Percentiles rank a stretch among this genome's conserved stretches.
Conservation (phyloP, 2,888 invertebrate genomes). For the Biston betularia region DNA sequence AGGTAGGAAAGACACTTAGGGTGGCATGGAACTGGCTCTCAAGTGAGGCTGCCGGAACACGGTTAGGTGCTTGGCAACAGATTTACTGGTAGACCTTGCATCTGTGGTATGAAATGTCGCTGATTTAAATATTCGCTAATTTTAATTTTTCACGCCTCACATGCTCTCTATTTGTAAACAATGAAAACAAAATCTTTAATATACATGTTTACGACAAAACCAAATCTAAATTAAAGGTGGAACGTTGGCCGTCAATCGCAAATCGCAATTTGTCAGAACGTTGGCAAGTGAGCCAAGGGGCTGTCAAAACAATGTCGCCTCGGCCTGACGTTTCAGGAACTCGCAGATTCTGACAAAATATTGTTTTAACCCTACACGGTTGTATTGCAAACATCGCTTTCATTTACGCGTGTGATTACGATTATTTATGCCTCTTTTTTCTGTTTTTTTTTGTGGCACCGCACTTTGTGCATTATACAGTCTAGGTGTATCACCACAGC, state of each 20-base stretch:
- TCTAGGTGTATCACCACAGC: no score
- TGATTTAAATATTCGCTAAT: background rate
- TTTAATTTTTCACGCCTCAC: slow-evolving; percentile 18
- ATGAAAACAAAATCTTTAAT: slow-evolving; percentile 14
- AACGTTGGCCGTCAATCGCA: slow-evolving; percentile 26
- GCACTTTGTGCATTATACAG: no score
- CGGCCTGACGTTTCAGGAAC: slow-evolving; percentile 37
- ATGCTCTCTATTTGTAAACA: slow-evolving; percentile 37
- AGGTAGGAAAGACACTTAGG: no score
- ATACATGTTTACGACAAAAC: slow-evolving; percentile 25
- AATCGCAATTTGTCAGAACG: slow-evolving; percentile 35
- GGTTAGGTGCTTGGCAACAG: no score
- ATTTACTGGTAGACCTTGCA: background rate
- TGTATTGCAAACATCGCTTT: background rate
- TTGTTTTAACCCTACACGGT: slow-evolving; percentile 16
- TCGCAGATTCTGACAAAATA: slow-evolving; percentile 9
- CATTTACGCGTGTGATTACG: background rate
- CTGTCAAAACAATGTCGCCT: slow-evolving; percentile 50
- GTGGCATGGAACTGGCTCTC: no score
- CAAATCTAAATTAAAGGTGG: slow-evolving; percentile 17
- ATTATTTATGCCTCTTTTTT: no score
- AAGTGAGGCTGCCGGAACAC: no score
- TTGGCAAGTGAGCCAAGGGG: slow-evolving; percentile 44
- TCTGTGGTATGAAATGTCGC: background rate
- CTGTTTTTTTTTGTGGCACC: no score